These are phyloP conservation scores for Nilaparvata lugens DNA, from an alignment of 1,140 invertebrate species.

Conservation along the genomic window DNA sequence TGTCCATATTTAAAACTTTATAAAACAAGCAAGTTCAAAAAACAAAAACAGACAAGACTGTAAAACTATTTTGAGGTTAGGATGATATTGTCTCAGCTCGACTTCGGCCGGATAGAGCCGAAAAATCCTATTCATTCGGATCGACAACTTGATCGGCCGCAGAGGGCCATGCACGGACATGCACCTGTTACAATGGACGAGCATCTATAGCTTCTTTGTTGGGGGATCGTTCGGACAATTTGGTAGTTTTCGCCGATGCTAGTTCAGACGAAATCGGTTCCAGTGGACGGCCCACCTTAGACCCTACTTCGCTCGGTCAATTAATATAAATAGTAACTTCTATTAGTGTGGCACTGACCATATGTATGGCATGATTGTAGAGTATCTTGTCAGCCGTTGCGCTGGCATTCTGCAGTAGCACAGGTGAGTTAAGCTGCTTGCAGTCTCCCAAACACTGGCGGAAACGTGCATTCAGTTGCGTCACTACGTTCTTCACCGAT, in stretches of 20 bases:
- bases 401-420: constrained; percentile 57
- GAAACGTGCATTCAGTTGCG: constrained; percentile 82
- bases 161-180: not conserved
- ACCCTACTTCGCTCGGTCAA: constrained; percentile 4
- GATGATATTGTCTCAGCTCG: too few species aligned
- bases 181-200: too few species aligned
- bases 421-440: constrained; percentile 73
- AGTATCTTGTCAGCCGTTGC: constrained; percentile 89
- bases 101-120: too few species aligned
- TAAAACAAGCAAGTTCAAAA: too few species aligned
- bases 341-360: too few species aligned
- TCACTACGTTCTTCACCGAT: constrained; percentile 49
- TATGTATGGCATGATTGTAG: constrained; percentile 92
- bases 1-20: too few species aligned
- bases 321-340: constrained; percentile 13
- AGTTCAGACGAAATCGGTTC: too few species aligned
- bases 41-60: too few species aligned
- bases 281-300: too few species aligned
- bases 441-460: constrained; percentile 78
- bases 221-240: not conserved
- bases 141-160: not conserved
- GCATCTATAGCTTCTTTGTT: too few species aligned
- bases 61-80: too few species aligned
- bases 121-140: too few species aligned
- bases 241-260: not conserved